phyloP scores from a whole-genome alignment of 2,113 vertebrate species.

The Xenopus tropicalis region UCB_Xtro_10.0 CM004452.2:32248501-32249000 shows the following conservation, averaged over 20 bases:
- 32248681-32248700: slow-evolving; percentile 9
- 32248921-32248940: background rate
- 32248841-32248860: slow-evolving; percentile 1
- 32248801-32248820: background rate
- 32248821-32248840: background rate
- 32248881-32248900: background rate
- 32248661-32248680: background rate
- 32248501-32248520: background rate
- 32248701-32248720: slow-evolving; percentile 12
- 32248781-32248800: slow-evolving; percentile 39
- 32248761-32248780: slow-evolving; percentile 35
- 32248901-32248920: background rate
- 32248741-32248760: slow-evolving; percentile 36
- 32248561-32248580: no score
- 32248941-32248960: no score
- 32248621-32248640: background rate
- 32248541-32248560: no score
- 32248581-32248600: background rate
- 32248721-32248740: slow-evolving; percentile 34
- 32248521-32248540: background rate
- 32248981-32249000: no score
- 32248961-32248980: no score
- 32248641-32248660: background rate
- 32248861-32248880: background rate
- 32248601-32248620: background rate